Evolutionary conservation across 2,113 vertebrate genomes (phyloP), one percentile per base, ranked within the genome.

Genomic region (Agapornis roseicollis): DNA sequence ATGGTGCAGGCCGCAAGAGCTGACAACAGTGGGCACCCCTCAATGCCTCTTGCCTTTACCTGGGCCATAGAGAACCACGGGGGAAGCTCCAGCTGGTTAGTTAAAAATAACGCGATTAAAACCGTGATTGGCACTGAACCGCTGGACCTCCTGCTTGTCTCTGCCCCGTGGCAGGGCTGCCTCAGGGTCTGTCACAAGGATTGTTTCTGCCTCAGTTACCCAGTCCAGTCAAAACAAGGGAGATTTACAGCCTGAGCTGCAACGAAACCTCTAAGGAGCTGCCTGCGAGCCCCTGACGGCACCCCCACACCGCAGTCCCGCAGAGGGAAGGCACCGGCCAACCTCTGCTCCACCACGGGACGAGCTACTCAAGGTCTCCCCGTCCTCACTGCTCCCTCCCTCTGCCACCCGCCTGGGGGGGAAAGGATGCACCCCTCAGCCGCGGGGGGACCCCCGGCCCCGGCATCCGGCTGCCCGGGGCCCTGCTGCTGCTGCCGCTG

Each of bases 191-290:
- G 79, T 46, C 87, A 81, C 80, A 61, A 7, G 18, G 47, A 76
- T 81, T 79, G 16, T 69, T 94, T 94, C 93, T 90, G 93, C 86
- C 74, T 94, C 90, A 8, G 64, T 90, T 58, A 82, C 52, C 89
- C 55, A 42, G 46, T 42, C 70, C 87, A 53, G 84, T 19, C 93
- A 65, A 90, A 93, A 83, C 77, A 88, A 89, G 68, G 52, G 68
- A 63, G 61, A 47, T 78, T 92, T 50, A 63, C 9, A 76, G 55
- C 35, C 82, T 11, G 72, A 63, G 76, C 65, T 60, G 24, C 24
- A n/a, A 44, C 35, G 72, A 63, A 35, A 63, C 49, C 37, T 63
- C 24, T 1, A 20, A 22, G 20, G 13, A 55, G 52, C 19, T 70
- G 49, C 73, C 56, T 11, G 19, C 13, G 37, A 88, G 64, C 16